Base-by-base conservation (phyloP, 2,797 vertebrate genomes). In the Sebastes minor region DNA sequence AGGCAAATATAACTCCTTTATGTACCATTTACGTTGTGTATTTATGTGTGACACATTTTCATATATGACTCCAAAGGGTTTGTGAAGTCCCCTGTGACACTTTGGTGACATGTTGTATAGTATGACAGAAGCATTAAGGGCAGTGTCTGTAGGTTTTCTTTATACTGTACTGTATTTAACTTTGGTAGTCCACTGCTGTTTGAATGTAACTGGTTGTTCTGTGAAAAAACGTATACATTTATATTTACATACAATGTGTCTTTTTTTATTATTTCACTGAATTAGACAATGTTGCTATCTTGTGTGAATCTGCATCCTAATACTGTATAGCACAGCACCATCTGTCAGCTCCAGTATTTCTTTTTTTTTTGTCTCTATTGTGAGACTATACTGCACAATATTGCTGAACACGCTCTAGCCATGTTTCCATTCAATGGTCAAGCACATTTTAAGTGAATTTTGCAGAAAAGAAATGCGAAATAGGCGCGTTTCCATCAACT, bases 201-300 rank as follows among this genome's bases (percentile, higher is more conserved):
- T 92, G 92, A 94, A 93, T 95, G 88, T 93, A 90, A 82, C 76
- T 84, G 74, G 78, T 90, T 90, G 80, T 83, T 90, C 35, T 87
- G 79, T 90, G 71, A 83, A 88, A 78, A 82, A 77, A 81, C 55
- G 8, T 18, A 46, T n/a, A 74, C 35, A 60, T 46, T 63, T 25
- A 61, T 14, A 66, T n/a, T 52, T 52, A 78, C 46, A 9, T 91
- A 84, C 18, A 89, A 85, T 82, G 56, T 85, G 22, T 88, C 11
- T 83, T 66, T 83, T 82, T 82, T 79, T 85, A 78, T 91, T 82
- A 76, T 91, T 82, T 92, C 69, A 89, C 71, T 75, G 53, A 89
- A 87, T 71, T 82, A 80, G 87, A 89, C 80, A 82, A 81, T 89
- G 78, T 91, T 90, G 88, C 86, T 87, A 78, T 92, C 42, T 82